These are phyloP conservation scores for Phaenicophaeus curvirostris DNA, from an alignment of 2,797 vertebrate genomes.

Conservation along the genomic window DNA sequence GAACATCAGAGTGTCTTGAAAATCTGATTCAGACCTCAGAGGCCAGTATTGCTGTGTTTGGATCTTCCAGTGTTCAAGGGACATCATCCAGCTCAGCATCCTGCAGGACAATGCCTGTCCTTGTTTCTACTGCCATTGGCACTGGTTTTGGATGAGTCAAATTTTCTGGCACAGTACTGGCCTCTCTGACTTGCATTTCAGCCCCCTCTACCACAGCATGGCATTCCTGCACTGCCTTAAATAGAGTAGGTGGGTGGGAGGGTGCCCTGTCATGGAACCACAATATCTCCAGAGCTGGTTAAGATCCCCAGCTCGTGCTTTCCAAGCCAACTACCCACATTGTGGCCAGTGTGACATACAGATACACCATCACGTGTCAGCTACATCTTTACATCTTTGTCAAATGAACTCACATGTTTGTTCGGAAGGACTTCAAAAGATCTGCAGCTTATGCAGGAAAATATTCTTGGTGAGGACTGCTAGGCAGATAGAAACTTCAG, in stretches of 20 bases:
- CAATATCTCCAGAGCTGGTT: not conserved
- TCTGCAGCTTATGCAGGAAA: not conserved
- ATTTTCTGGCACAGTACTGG: not conserved
- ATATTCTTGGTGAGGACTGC: not conserved
- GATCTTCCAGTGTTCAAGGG: not conserved
- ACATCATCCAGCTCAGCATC: not conserved
- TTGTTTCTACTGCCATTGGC: not conserved
- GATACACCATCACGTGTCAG: fast-evolving
- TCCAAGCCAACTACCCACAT: not conserved
- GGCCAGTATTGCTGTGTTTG: fast-evolving
- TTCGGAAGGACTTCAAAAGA: not conserved
- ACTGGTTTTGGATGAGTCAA: not conserved
- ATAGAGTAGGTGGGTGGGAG: not conserved
- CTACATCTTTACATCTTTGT: not conserved
- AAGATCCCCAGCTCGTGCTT: not conserved
- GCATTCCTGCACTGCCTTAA: not conserved
- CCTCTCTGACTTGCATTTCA: not conserved
- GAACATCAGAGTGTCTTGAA: not conserved
- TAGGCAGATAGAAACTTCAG: not conserved
- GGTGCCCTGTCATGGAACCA: not conserved
- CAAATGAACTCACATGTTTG: not conserved
- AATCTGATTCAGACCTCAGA: not conserved
- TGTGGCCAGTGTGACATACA: not conserved
- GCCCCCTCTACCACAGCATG: fast-evolving
- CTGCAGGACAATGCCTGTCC: not conserved